A percentile compares a stretch with the other conserved stretches of the same genome.
Conservation (phyloP, 2,888 invertebrate species). For the Mimachlamys varia region DNA sequence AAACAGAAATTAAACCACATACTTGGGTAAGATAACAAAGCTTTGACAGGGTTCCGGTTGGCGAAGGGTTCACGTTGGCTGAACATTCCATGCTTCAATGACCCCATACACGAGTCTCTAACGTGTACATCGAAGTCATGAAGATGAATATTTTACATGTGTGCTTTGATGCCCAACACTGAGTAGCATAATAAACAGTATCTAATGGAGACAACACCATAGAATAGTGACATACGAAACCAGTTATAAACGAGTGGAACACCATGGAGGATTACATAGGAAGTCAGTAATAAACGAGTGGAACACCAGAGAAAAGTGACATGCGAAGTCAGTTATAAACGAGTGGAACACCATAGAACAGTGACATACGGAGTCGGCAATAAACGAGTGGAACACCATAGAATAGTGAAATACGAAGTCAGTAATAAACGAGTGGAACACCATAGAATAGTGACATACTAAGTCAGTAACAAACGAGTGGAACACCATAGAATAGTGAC, state of each 20-base stretch:
- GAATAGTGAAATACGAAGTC: too few species aligned
- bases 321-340: too few species aligned
- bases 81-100: neutral
- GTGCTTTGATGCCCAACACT: neutral
- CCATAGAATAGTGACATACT: too few species aligned
- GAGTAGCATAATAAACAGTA: neutral
- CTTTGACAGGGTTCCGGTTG: neutral
- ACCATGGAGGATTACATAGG: too few species aligned
- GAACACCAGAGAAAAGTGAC: too few species aligned
- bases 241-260: neutral
- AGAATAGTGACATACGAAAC: neutral
- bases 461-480: too few species aligned
- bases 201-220: neutral
- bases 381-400: too few species aligned
- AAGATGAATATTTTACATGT: neutral
- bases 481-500: too few species aligned
- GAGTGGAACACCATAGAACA: too few species aligned
- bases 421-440: too few species aligned
- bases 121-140: slow-evolving; percentile 34
- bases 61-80: neutral
- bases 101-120: neutral
- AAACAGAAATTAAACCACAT: neutral
- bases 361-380: too few species aligned
- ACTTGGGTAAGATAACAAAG: neutral
- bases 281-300: too few species aligned